A percentile compares a stretch with the other conserved stretches of the same genome.
Conservation (phyloP, 1,140 invertebrate species). For the Calycopis cecrops region DNA sequence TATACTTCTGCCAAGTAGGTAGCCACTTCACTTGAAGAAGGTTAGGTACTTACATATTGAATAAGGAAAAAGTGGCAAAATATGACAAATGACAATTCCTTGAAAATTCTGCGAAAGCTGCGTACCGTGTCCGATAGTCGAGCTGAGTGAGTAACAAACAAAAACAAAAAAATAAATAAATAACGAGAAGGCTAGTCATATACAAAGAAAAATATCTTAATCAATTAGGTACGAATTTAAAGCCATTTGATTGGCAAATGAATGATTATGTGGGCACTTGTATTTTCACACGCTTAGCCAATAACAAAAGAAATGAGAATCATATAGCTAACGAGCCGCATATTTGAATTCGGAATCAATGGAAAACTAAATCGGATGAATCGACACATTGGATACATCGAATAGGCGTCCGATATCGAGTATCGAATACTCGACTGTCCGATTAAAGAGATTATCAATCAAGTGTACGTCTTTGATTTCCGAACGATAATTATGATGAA, state of each 20-base stretch:
- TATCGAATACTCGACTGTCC: constrained; percentile 31
- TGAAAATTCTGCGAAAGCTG: too few relatives aligned
- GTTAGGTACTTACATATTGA: too few relatives aligned
- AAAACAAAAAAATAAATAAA: too few relatives aligned
- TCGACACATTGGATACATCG: constrained; percentile 48
- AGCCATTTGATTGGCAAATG: constrained; percentile 12
- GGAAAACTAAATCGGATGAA: constrained; percentile 65
- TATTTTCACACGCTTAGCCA: constrained; percentile 55
- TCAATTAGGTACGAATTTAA: constrained; percentile 3
- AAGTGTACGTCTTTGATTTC: constrained; percentile 38
- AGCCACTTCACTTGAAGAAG: too few relatives aligned
- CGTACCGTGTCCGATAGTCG: too few relatives aligned
- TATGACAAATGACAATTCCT: too few relatives aligned
- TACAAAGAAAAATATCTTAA: background rate
- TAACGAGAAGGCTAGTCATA: background rate
- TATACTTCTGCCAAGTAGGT: too few relatives aligned
- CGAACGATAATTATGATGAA: constrained; percentile 38
- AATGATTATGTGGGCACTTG: constrained; percentile 15
- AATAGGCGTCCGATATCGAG: constrained; percentile 41
- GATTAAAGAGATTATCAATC: constrained; percentile 53
- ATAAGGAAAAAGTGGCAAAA: too few relatives aligned
- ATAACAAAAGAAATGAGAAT: constrained; percentile 42
- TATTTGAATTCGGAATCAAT: constrained; percentile 54
- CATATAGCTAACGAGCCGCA: constrained; percentile 35
- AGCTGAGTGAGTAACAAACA: too few relatives aligned